Base-by-base conservation (phyloP, 1,140 invertebrate species). In the Marisa cornuarietis region DNA sequence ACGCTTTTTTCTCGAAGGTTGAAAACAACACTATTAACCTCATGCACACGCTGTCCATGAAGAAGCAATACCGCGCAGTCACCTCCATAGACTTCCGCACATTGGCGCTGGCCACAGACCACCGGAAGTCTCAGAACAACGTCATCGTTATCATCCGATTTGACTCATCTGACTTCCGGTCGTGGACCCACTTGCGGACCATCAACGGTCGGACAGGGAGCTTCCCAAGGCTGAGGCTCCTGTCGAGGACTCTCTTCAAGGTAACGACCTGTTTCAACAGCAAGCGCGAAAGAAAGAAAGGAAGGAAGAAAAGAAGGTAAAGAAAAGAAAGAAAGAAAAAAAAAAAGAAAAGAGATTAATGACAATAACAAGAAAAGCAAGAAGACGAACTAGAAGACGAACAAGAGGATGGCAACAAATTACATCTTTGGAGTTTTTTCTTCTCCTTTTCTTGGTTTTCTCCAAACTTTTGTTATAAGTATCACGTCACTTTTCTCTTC, bases 21-120 rank as follows among this genome's bases (percentile, higher is more conserved):
- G 73, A 75, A 16, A 49, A 51, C 26, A 26, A 62, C 24, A 63
- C 49, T 31, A 20, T 75, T n/a, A 51, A 20, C 8, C 49, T 75
- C 54, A 63, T n/a, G 26, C 73, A 75, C 54, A 42, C 73, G 6
- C n/a, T 75, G 52, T 75, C 73, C 54, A 75, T 75, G 73, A 75
- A 63, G 24, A 51, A 54, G 14, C 73, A 75, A 54, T 75, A 75
- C 73, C 52, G 73, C 24, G 73, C 73, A 24, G 73, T 75, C 14
- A 75, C 73, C 49, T n/a, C 73, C 20, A 52, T 75, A 10, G 73
- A 75, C 73, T 63, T 62, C 24, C 52, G 73, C 14, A 75, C 73
- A 13, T 54, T 75, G n/a, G 73, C 73, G 54, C 58, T 75, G 73
- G 73, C 73, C 20, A 75, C 73, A 26, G 73, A 75, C 58, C 58